Conservation (phyloP, 2,113 vertebrate species). For the Cheirogaleus medius region DNA sequence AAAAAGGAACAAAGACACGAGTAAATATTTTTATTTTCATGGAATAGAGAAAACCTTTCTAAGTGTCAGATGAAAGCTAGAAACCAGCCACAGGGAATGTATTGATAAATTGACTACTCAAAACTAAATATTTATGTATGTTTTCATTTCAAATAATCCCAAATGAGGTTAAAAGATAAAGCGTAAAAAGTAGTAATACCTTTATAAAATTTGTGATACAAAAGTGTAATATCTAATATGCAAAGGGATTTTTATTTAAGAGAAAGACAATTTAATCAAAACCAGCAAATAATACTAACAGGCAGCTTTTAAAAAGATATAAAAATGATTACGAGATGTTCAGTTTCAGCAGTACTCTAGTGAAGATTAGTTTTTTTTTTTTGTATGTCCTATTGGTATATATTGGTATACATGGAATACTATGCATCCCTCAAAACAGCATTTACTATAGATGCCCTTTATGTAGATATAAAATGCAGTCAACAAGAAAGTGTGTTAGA, state of each 20-base stretch:
- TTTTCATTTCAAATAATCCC: constrained; percentile 37
- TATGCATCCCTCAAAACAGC: neutral
- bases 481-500: neutral
- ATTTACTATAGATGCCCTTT: neutral
- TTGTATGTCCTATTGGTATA: neutral
- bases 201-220: constrained; percentile 34
- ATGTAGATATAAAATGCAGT: neutral
- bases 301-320: neutral
- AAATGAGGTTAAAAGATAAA: constrained; percentile 33
- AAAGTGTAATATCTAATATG: neutral
- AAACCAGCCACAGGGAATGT: constrained; percentile 17
- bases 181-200: neutral
- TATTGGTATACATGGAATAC: neutral
- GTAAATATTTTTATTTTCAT: constrained; percentile 28
- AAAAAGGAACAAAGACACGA: neutral
- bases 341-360: neutral
- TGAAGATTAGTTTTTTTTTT: neutral
- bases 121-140: neutral
- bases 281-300: constrained; percentile 5
- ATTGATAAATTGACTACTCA: neutral
- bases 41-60: neutral
- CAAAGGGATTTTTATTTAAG: neutral
- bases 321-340: neutral
- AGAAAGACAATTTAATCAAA: neutral
- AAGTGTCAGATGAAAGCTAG: constrained; percentile 5